Evolutionary conservation across 2,888 invertebrate genomes (phyloP).

Genomic region (Diabrotica balteata): DNA sequence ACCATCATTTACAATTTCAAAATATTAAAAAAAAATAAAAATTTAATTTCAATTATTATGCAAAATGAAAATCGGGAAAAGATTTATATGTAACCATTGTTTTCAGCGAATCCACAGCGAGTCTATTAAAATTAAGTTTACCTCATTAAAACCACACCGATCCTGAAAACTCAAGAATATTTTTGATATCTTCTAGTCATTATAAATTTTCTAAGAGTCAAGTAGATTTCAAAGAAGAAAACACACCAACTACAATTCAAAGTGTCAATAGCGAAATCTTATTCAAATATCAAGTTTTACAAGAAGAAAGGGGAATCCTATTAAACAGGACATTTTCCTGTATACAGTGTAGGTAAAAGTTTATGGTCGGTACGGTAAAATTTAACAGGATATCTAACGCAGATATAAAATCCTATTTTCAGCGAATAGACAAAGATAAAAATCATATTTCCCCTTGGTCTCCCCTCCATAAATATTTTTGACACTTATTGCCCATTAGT

Average conservation of each 20-base stretch:
- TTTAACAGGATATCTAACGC: too few relatives aligned
- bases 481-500: too few relatives aligned
- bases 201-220: too few relatives aligned
- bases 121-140: slow-evolving; percentile 50
- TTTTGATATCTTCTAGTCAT: slow-evolving; percentile 42
- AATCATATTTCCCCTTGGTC: too few relatives aligned
- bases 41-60: slow-evolving; percentile 4
- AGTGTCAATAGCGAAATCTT: slow-evolving; percentile 8
- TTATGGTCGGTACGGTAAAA: too few relatives aligned
- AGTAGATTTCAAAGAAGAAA: neutral
- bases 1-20: too few relatives aligned
- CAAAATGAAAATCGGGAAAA: slow-evolving; percentile 27
- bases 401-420: too few relatives aligned
- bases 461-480: too few relatives aligned
- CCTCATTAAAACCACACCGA: slow-evolving; percentile 52
- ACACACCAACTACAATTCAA: slow-evolving; percentile 1
- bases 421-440: too few relatives aligned
- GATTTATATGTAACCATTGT: slow-evolving; percentile 53
- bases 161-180: slow-evolving; percentile 46
- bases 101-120: slow-evolving; percentile 55
- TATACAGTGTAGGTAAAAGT: too few relatives aligned
- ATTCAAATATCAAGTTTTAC: slow-evolving; percentile 11
- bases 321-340: slow-evolving; percentile 34
- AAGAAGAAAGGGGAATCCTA: slow-evolving; percentile 1
- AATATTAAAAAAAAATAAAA: neutral